Evolutionary conservation across 2,113 vertebrate genomes (phyloP).

Genomic region (Actinemys pallida): DNA sequence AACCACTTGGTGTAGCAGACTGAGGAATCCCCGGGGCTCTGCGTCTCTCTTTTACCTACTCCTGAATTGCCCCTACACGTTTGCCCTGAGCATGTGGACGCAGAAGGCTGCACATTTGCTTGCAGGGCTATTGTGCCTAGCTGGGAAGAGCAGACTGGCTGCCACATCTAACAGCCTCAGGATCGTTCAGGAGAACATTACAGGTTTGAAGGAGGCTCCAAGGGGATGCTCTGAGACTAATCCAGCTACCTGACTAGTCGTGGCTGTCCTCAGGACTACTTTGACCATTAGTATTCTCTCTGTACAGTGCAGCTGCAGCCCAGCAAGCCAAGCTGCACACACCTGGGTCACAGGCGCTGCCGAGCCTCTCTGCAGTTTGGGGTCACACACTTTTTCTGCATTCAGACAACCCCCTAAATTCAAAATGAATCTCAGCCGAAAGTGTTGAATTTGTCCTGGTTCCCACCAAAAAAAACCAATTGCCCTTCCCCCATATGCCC

Average conservation of each 20-base stretch:
- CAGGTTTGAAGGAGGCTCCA: not conserved
- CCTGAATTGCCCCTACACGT: not conserved
- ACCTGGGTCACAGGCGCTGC: too few relatives aligned
- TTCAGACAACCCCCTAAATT: not conserved
- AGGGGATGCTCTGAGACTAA: not conserved
- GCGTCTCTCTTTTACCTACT: not conserved
- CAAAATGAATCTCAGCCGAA: not conserved
- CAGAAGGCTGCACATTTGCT: accelerated
- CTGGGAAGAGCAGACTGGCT: not conserved
- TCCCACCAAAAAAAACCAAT: too few relatives aligned
- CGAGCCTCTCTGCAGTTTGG: too few relatives aligned
- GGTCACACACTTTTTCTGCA: not conserved
- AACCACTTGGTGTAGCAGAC: not conserved
- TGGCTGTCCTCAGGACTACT: not conserved
- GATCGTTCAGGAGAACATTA: not conserved
- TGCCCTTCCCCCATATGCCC: accelerated
- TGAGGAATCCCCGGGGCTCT: not conserved
- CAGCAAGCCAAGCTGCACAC: not conserved
- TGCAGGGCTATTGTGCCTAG: not conserved
- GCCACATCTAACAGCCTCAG: too few relatives aligned
- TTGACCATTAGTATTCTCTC: accelerated
- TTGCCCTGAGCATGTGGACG: not conserved
- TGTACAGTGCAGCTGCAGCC: not conserved
- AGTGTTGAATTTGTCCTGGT: not conserved
- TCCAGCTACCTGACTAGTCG: not conserved